Evolutionary conservation across 2,113 vertebrate species (phyloP).

Genomic region (Cololabis saira): DNA sequence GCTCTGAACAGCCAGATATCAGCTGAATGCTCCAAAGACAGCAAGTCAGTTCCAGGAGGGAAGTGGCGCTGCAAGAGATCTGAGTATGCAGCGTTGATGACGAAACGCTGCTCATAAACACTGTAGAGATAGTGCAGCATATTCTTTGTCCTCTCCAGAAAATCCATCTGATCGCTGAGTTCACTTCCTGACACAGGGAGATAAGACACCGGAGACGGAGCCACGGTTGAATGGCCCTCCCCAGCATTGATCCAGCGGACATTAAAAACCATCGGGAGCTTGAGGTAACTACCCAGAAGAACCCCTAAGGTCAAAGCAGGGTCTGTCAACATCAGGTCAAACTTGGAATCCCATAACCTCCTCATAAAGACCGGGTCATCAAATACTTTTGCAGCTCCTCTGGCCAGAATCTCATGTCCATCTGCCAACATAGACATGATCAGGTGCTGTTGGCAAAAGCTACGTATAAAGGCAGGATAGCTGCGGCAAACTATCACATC

Average conservation of each 20-base stretch:
- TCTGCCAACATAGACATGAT: no score
- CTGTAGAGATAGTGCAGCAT: constrained; percentile 37
- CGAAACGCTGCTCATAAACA: constrained; percentile 41
- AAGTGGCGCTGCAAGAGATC: constrained; percentile 69
- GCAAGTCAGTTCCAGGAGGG: constrained; percentile 59
- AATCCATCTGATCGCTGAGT: constrained; percentile 75
- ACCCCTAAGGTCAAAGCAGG: constrained; percentile 65
- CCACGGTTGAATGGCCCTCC: constrained; percentile 73
- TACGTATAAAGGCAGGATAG: no score
- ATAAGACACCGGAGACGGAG: constrained; percentile 79
- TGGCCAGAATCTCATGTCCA: no score
- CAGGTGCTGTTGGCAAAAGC: no score
- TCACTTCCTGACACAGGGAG: constrained; percentile 75
- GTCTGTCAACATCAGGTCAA: constrained; percentile 78
- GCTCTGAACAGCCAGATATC: constrained; percentile 80
- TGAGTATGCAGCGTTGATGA: constrained; percentile 68
- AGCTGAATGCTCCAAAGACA: constrained; percentile 70
- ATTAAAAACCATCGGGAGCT: constrained; percentile 77
- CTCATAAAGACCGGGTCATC: no score
- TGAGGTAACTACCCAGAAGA: constrained; percentile 73
- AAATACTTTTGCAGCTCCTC: no score
- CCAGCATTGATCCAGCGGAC: constrained; percentile 77
- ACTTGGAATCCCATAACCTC: constrained; percentile 44
- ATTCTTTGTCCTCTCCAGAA: constrained; percentile 76
- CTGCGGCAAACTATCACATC: no score